These are phyloP conservation scores for Idaea dimidiata DNA, from an alignment of 2,888 invertebrate genomes.

Conservation along the genomic window DNA sequence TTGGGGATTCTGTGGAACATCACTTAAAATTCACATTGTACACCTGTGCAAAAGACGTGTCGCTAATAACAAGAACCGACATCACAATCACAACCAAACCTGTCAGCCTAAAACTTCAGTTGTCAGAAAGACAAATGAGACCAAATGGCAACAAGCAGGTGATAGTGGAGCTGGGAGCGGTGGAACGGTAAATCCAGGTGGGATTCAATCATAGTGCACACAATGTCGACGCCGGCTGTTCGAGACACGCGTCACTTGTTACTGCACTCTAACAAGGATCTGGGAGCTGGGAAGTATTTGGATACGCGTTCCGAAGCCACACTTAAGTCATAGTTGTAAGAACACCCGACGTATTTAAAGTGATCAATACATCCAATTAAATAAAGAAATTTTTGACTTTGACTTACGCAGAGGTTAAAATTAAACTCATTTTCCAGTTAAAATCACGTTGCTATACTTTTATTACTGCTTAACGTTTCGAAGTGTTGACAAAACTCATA, in stretches of 20 bases:
- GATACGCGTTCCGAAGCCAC: conserved; percentile 9
- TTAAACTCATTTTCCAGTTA: too few relatives aligned
- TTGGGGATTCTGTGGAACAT: too few relatives aligned
- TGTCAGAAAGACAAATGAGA: conserved; percentile 7
- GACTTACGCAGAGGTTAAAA: too few relatives aligned
- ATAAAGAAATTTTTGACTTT: too few relatives aligned
- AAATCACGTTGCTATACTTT: neutral
- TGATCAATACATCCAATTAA: too few relatives aligned
- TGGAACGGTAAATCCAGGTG: conserved; percentile 3
- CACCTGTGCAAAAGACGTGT: too few relatives aligned
- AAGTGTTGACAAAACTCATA: too few relatives aligned
- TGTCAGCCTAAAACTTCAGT: conserved; percentile 2
- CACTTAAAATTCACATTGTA: too few relatives aligned
- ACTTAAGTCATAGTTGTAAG: neutral
- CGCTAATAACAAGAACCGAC: neutral
- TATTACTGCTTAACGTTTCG: too few relatives aligned
- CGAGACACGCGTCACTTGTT: conserved; percentile 63
- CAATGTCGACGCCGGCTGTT: conserved; percentile 37
- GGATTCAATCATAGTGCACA: conserved; percentile 32
- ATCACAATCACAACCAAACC: neutral
- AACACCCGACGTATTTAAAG: too few relatives aligned
- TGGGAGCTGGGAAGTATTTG: conserved; percentile 14
- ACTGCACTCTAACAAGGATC: conserved; percentile 63
- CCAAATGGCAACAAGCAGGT: conserved; percentile 4
- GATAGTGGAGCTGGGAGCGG: too few relatives aligned